Percentiles rank a stretch among this genome's conserved stretches.
phyloP scores from a whole-genome alignment of 2,888 invertebrate genomes.

The Cantharis lateralis region DNA sequence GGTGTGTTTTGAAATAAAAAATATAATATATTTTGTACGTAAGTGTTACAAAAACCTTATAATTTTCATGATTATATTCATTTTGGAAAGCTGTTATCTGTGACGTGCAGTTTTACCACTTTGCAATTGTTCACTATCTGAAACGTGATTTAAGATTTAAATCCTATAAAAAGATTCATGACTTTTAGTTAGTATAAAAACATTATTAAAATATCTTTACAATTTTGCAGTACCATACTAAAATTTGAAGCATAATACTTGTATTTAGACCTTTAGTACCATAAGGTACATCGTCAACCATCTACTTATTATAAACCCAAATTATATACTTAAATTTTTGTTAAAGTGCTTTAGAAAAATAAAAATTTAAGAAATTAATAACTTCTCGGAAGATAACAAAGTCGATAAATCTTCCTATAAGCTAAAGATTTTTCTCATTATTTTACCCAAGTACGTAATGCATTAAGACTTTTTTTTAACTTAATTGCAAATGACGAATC shows the following conservation, averaged over 20 bases:
- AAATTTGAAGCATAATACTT: not conserved
- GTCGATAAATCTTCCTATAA: not conserved
- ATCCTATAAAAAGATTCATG: not conserved
- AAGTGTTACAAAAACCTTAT: not conserved
- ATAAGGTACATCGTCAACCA: not conserved
- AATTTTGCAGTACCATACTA: not conserved
- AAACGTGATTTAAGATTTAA: not conserved
- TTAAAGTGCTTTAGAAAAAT: not conserved
- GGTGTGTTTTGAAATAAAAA: not conserved
- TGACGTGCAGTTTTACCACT: not conserved
- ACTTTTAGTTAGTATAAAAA: not conserved
- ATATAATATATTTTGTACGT: not conserved
- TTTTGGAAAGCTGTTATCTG: not conserved
- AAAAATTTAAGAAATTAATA: not conserved
- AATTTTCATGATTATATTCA: not conserved
- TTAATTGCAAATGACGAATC: not conserved
- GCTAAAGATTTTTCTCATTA: not conserved
- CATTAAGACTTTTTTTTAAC: not conserved
- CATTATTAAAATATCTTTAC: not conserved
- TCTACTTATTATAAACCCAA: not conserved
- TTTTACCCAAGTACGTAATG: not conserved
- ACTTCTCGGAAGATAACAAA: not conserved
- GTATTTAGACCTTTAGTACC: not conserved
- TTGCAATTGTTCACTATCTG: not conserved
- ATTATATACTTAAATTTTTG: not conserved